Evolutionary conservation across 2,113 vertebrate species (phyloP).

Genomic region (Jacana jacana): DNA sequence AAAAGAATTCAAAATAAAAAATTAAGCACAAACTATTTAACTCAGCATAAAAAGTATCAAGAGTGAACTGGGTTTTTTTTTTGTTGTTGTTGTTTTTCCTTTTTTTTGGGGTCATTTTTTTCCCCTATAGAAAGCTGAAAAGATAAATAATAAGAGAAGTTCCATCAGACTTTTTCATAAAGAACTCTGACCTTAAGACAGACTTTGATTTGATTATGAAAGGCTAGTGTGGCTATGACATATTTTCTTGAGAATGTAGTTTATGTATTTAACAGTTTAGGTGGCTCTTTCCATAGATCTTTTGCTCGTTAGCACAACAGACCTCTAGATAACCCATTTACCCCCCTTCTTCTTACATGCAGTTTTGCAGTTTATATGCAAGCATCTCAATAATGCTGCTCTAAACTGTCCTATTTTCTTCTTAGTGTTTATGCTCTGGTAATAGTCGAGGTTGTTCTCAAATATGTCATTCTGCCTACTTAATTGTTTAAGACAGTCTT

Average conservation of each 20-base stretch:
- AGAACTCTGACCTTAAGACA: not conserved
- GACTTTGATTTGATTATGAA: not conserved
- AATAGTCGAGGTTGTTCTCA: not conserved
- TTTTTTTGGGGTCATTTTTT: not conserved
- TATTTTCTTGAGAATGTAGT: not conserved
- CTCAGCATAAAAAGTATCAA: not conserved
- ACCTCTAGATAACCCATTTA: not conserved
- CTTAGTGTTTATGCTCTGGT: not conserved
- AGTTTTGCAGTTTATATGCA: not conserved
- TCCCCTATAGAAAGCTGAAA: not conserved
- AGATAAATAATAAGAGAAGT: not conserved
- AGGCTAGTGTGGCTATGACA: not conserved
- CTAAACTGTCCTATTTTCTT: not conserved
- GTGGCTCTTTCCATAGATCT: not conserved
- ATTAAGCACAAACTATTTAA: not conserved
- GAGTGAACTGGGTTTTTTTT: not conserved
- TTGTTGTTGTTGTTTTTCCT: not conserved
- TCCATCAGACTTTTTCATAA: not conserved
- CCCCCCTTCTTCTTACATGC: not conserved
- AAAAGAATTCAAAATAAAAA: not conserved
- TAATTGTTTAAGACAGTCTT: slow-evolving; percentile 25
- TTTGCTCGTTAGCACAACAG: not conserved
- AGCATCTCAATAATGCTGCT: not conserved
- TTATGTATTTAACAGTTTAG: not conserved
- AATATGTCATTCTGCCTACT: not conserved